A percentile compares a stretch with the other conserved stretches of the same genome.
phyloP scores from a whole-genome alignment of 2,888 invertebrate species.

The Ditula angustiorana region DNA sequence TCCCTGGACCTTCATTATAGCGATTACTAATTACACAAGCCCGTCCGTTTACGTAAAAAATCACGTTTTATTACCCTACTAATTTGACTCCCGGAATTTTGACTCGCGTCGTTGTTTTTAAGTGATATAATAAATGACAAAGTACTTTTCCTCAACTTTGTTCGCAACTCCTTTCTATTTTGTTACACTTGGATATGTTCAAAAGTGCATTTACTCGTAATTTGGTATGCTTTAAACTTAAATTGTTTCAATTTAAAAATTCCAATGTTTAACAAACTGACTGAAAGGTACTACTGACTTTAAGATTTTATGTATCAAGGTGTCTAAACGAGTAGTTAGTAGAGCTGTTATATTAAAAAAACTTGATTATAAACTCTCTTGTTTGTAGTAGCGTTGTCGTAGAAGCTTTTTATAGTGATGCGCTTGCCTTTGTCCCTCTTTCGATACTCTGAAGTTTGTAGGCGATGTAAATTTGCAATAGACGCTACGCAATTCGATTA shows the following conservation, averaged over 20 bases:
- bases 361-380: no score
- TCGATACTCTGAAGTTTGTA: neutral
- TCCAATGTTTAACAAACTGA: neutral
- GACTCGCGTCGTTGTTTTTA: constrained; percentile 16
- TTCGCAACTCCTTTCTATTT: constrained; percentile 30
- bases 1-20: constrained; percentile 33
- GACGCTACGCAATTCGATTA: constrained; percentile 28
- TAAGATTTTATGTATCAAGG: neutral
- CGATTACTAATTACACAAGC: constrained; percentile 33
- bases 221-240: neutral
- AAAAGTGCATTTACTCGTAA: neutral
- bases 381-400: neutral
- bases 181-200: constrained; percentile 19
- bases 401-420: neutral
- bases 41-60: constrained; percentile 32
- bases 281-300: neutral
- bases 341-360: no score
- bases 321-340: no score
- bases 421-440: neutral
- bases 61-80: constrained; percentile 32
- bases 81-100: constrained; percentile 36
- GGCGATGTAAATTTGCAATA: neutral
- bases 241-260: neutral
- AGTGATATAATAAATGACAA: constrained; percentile 32
- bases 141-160: constrained; percentile 30